phyloP scores from a whole-genome alignment of 2,888 invertebrate genomes.

The Trimorus sp. region DNA sequence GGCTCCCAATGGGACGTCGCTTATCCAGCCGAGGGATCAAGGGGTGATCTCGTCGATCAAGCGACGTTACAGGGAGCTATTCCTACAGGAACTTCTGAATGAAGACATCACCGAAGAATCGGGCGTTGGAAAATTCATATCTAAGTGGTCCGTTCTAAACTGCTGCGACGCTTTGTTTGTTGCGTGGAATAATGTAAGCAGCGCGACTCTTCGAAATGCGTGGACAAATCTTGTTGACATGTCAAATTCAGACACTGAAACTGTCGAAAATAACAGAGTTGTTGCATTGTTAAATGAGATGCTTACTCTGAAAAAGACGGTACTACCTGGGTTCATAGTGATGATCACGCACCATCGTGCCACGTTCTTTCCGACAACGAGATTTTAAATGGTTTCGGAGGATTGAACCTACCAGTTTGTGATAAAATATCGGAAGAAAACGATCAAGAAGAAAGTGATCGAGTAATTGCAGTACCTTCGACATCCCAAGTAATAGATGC shows the following conservation, averaged over 20 bases:
- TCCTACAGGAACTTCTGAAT: conserved; percentile 8
- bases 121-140: background rate
- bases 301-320: background rate
- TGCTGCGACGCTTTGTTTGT: background rate
- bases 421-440: no score
- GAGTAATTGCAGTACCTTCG: no score
- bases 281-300: background rate
- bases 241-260: background rate
- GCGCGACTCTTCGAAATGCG: conserved; percentile 1
- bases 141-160: background rate
- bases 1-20: no score
- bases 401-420: no score
- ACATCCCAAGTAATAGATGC: no score
- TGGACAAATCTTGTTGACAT: background rate
- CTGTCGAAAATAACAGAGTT: background rate
- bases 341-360: no score
- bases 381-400: no score
- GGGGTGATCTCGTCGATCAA: conserved; percentile 8
- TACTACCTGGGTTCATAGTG: no score
- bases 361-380: no score
- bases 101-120: background rate
- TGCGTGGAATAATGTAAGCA: conserved; percentile 1
- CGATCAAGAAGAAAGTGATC: no score
- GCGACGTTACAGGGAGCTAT: conserved; percentile 12
- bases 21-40: conserved; percentile 14